Evolutionary conservation across 2,113 vertebrate species (phyloP).

Genomic region (Setophaga kirtlandii): DNA sequence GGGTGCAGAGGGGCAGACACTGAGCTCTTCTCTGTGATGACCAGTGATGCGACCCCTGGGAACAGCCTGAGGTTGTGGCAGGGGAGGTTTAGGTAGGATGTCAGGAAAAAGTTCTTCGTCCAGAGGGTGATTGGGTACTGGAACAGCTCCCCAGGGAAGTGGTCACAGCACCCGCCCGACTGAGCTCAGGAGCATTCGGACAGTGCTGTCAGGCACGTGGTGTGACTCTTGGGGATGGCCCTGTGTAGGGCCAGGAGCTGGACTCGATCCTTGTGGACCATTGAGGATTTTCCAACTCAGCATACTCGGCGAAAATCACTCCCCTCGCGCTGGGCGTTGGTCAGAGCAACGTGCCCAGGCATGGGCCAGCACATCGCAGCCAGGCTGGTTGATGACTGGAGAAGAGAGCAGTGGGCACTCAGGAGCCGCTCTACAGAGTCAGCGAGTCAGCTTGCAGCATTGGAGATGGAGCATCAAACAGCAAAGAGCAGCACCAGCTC

Average conservation of each 20-base stretch:
- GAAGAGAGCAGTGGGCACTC: background rate
- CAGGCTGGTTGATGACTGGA: accelerated
- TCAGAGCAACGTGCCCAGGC: background rate
- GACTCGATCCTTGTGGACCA: background rate
- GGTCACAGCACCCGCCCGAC: background rate
- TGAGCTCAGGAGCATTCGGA: accelerated
- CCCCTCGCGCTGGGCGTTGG: background rate
- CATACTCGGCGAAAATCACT: background rate
- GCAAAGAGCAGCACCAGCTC: background rate
- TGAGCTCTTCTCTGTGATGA: background rate
- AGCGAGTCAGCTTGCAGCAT: background rate
- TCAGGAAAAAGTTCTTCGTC: background rate
- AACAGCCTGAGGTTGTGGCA: background rate
- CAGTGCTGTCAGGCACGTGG: no score
- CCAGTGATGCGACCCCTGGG: background rate
- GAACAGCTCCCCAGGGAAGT: background rate
- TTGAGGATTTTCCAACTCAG: background rate
- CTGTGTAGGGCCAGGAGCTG: background rate
- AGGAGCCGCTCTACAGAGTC: background rate
- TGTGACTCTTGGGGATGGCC: background rate
- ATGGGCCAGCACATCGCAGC: background rate
- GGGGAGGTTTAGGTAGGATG: no score
- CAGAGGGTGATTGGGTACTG: accelerated
- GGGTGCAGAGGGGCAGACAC: background rate
- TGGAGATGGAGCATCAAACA: accelerated